Conservation (phyloP, 2,113 vertebrate genomes). For the Ceuthmochares aereus region DNA sequence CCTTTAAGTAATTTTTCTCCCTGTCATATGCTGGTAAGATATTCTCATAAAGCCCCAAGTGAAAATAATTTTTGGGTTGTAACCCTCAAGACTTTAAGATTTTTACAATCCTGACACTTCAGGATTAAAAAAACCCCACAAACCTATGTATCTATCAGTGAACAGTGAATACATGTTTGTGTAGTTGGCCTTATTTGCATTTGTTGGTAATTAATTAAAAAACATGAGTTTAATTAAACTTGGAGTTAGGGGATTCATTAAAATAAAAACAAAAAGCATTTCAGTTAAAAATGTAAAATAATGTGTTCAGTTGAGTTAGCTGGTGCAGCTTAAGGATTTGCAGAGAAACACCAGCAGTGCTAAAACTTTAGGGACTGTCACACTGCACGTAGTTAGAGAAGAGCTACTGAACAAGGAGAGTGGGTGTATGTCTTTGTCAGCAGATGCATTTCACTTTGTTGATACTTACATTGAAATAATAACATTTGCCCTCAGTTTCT, state of each 20-base stretch:
- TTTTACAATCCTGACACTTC: constrained; percentile 33
- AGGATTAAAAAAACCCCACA: constrained; percentile 19
- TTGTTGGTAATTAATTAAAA: constrained; percentile 70
- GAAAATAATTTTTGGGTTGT: constrained; percentile 47
- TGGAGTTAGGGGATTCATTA: constrained; percentile 64
- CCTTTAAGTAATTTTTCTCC: not conserved
- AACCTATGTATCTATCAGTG: not conserved
- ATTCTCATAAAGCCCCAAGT: constrained; percentile 14
- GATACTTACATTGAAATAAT: not conserved
- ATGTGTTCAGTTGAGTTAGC: not conserved
- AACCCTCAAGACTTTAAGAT: constrained; percentile 44
- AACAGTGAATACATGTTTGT: constrained; percentile 1
- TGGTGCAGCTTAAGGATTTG: constrained; percentile 55
- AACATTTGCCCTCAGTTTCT: not conserved
- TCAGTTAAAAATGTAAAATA: constrained; percentile 66
- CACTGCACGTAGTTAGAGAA: not conserved
- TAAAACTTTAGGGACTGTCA: constrained; percentile 19
- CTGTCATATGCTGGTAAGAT: constrained; percentile 1
- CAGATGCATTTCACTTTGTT: not conserved
- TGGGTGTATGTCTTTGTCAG: not conserved
- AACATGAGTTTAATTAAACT: constrained; percentile 70
- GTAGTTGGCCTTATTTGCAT: constrained; percentile 59
- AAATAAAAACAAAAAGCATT: constrained; percentile 67
- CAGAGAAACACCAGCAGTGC: not conserved
- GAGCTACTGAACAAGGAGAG: not conserved